Conservation (phyloP, 2,113 vertebrate species). For the Oenanthe oenanthe region DNA sequence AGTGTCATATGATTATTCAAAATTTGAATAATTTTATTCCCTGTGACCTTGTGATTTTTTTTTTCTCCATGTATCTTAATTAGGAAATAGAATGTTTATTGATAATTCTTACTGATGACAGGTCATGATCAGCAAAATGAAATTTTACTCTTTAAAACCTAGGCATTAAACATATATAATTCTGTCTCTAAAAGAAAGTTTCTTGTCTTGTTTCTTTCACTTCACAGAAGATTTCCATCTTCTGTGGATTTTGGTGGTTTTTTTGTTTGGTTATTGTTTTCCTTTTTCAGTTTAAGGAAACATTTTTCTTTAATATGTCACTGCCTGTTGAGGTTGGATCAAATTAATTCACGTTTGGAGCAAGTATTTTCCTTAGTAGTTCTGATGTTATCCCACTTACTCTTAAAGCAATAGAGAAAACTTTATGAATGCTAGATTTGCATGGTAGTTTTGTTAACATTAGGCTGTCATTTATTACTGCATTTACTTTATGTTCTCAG, state of each 20-base stretch:
- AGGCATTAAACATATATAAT: neutral
- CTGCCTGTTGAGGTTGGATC: neutral
- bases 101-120: neutral
- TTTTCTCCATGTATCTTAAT: neutral
- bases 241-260: neutral
- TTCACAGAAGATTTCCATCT: neutral
- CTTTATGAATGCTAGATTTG: neutral
- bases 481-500: neutral
- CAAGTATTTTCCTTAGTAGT: neutral
- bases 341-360: neutral
- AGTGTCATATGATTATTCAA: neutral
- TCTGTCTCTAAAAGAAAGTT: neutral
- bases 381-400: neutral
- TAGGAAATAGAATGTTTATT: neutral
- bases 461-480: neutral
- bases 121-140: neutral
- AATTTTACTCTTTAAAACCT: neutral
- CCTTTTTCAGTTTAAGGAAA: neutral
- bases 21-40: neutral
- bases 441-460: neutral
- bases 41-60: neutral
- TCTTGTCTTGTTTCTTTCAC: neutral
- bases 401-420: neutral
- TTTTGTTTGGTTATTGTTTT: neutral
- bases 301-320: neutral